phyloP scores from a whole-genome alignment of 1,140 invertebrate genomes.

The Zaprionus ghesquierei region DNA sequence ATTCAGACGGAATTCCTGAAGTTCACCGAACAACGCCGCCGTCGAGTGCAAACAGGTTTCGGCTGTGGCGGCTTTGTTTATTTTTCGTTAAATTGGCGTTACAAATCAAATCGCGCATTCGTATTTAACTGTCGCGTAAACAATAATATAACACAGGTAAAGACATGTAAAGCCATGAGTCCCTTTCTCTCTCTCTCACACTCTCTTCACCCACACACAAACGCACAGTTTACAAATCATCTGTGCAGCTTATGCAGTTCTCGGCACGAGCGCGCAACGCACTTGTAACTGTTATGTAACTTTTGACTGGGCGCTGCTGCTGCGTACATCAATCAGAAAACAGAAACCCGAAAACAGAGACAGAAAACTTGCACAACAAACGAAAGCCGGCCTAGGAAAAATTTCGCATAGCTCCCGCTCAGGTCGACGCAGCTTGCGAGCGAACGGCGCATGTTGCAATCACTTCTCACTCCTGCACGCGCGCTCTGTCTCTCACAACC shows the following conservation, averaged over 20 bases:
- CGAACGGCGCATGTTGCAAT: constrained; percentile 35
- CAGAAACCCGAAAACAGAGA: constrained; percentile 25
- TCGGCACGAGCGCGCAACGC: background rate
- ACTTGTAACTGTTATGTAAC: constrained; percentile 3
- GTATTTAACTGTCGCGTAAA: constrained; percentile 30
- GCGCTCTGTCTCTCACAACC: background rate
- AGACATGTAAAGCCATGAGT: background rate
- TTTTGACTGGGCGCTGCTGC: constrained; percentile 16
- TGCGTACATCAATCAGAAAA: background rate
- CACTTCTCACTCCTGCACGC: background rate
- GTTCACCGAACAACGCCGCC: constrained; percentile 41
- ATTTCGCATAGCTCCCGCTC: constrained; percentile 54
- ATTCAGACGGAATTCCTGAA: constrained; percentile 56
- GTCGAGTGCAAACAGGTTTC: constrained; percentile 52
- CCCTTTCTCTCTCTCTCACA: background rate
- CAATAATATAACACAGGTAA: no score
- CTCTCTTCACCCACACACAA: background rate
- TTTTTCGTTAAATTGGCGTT: constrained; percentile 2
- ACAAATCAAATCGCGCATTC: constrained; percentile 32
- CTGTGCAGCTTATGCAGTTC: background rate
- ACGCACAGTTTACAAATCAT: background rate
- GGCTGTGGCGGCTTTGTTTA: constrained; percentile 10
- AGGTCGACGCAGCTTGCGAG: constrained; percentile 1
- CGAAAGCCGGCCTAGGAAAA: constrained; percentile 45
- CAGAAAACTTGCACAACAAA: constrained; percentile 51